Evolutionary conservation across 2,888 invertebrate species (phyloP).

Genomic region (Hemistola chrysoprasaria): DNA sequence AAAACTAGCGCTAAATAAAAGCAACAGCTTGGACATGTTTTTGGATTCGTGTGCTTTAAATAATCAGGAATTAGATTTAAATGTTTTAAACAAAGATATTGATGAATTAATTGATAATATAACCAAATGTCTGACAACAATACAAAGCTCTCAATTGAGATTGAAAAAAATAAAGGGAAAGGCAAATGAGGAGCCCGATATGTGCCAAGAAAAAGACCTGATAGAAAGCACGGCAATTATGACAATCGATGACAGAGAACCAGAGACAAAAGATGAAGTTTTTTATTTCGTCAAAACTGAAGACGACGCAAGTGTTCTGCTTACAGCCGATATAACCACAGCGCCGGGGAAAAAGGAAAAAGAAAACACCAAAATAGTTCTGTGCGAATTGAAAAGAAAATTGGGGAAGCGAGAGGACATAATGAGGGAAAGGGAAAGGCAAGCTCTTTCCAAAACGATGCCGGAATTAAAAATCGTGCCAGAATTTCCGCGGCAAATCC

Average conservation of each 20-base stretch:
- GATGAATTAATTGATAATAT: conserved; percentile 63
- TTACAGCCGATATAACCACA: conserved; percentile 55
- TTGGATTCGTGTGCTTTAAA: conserved; percentile 68
- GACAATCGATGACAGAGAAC: conserved; percentile 60
- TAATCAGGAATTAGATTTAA: conserved; percentile 58
- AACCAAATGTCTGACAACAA: conserved; percentile 56
- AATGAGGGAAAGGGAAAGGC: conserved; percentile 74
- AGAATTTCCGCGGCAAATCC: conserved; percentile 72
- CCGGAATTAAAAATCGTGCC: conserved; percentile 63
- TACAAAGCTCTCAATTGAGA: conserved; percentile 63
- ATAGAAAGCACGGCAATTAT: conserved; percentile 43
- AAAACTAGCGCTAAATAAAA: conserved; percentile 61
- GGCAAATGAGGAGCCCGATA: conserved; percentile 29
- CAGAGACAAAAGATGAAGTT: conserved; percentile 69
- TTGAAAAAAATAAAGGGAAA: conserved; percentile 64
- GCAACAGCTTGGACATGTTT: conserved; percentile 64
- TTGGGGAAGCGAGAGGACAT: conserved; percentile 71
- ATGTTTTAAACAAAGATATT: conserved; percentile 61
- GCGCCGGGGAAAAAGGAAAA: conserved; percentile 67
- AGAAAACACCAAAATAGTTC: conserved; percentile 61
- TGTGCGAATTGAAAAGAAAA: conserved; percentile 67
- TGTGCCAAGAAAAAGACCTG: conserved; percentile 35
- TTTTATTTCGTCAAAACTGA: conserved; percentile 72
- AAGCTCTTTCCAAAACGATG: conserved; percentile 73
- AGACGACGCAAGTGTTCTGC: conserved; percentile 39